Conservation (phyloP, 1,140 invertebrate genomes). For the Octopus bimaculoides region DNA sequence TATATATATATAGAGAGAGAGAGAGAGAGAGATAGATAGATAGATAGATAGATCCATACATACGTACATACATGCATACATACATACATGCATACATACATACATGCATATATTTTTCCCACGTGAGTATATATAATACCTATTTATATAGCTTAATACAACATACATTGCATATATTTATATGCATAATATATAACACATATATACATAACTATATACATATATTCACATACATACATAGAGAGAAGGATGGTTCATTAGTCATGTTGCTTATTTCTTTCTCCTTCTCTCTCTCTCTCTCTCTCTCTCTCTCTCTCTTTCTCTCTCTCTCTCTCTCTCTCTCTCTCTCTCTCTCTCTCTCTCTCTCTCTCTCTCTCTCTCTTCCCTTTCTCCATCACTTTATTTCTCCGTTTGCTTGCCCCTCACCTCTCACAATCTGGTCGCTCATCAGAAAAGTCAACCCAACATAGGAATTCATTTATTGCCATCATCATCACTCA, state of each 20-base stretch:
- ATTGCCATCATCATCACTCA: neutral
- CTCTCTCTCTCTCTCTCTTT: constrained; percentile 14
- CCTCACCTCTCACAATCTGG: neutral
- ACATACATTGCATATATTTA: neutral
- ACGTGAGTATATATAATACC: neutral
- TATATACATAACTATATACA: neutral
- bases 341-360: neutral
- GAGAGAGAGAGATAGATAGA: too few relatives aligned
- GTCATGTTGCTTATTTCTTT: neutral
- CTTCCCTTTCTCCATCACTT: neutral
- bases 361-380: neutral
- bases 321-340: neutral
- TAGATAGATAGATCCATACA: too few relatives aligned
- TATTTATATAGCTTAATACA: neutral
- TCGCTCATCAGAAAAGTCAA: neutral
- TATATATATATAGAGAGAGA: too few relatives aligned
- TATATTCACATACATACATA: neutral
- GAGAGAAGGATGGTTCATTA: neutral
- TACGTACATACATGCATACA: too few relatives aligned
- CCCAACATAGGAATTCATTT: neutral
- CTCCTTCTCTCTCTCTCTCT: neutral
- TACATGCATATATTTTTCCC: neutral
- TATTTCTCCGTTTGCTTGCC: neutral
- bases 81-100: too few relatives aligned
- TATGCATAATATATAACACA: neutral